Base-by-base conservation (phyloP, 2,797 vertebrate species). In the Lophura swinhoii region DNA sequence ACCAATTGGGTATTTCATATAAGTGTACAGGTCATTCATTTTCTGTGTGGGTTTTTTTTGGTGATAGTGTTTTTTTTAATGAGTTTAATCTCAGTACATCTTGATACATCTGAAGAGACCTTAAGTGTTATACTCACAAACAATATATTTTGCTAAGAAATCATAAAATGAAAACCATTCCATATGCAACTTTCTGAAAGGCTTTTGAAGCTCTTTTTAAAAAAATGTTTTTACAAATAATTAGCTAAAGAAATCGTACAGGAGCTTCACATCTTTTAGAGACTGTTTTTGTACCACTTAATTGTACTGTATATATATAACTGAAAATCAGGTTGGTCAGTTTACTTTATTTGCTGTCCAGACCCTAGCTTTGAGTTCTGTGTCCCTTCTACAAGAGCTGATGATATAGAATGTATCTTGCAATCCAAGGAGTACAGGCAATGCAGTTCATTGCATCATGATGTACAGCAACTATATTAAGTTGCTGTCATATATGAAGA, bases 11-110 rank as follows among this genome's bases (percentile, higher is more conserved):
- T 89, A 93, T 97, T 97, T 96, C 84, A 93, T 94, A 91, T 67
- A 92, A 97, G 96, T 96, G 79, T 96, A 95, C 69, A 97, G 92
- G 91, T 91, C 88, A 94, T 95, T 97, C 95, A 92, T 97, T 97
- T 96, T 88, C 59, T 16, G 43, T 44, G 43, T 44, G 43, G 17
- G 51, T 17, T 53, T 53, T 28, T 37, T 17, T 26, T 41, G 13
- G 41, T 41, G 14, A 9, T 44, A 7, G 46, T 51, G 15, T 16
- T 53, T 53, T 4, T 49, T 49, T 56, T 15, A 39, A 75, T 91
- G 33, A 91, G 76, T 93, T 97, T 96, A 96, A 97, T 97, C 91
- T 91, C 76, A 88, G 53, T 93, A 76, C 79, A 76, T 95, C 91
- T 96, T 92, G 46, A 94, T 83, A 79, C 46, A 94, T 96, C 63